Evolutionary conservation across 2,797 vertebrate genomes (phyloP).

Genomic region (Anniella stebbinsi): DNA sequence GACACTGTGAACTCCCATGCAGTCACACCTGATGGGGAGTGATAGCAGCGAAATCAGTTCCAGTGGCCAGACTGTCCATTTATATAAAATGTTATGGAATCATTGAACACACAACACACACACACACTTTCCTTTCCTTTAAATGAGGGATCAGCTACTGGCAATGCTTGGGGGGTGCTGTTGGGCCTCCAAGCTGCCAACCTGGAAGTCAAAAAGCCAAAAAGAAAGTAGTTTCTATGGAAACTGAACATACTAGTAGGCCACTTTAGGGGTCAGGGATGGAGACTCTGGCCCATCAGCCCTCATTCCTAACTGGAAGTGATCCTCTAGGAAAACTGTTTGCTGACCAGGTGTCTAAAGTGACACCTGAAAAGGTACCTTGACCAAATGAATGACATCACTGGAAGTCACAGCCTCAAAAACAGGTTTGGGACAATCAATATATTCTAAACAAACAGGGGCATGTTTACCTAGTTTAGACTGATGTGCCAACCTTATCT

Average conservation of each 20-base stretch:
- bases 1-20: not conserved
- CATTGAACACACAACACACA: not conserved
- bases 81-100: not conserved
- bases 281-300: not conserved
- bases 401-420: not conserved
- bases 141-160: not conserved
- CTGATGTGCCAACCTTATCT: not conserved
- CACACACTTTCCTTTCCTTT: not conserved
- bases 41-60: not conserved
- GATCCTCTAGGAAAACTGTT: not conserved
- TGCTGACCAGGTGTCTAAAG: not conserved
- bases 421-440: not conserved
- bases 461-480: not conserved
- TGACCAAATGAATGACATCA: not conserved
- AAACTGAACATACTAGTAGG: not conserved
- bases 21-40: not conserved
- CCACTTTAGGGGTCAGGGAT: not conserved
- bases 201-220: not conserved
- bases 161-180: not conserved
- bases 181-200: not conserved
- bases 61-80: not conserved
- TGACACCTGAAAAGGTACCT: not conserved
- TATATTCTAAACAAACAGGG: not conserved
- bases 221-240: not conserved
- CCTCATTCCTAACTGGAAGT: not conserved